Base-by-base conservation (phyloP, 2,113 vertebrate species). In the Pollachius pollachius region DNA sequence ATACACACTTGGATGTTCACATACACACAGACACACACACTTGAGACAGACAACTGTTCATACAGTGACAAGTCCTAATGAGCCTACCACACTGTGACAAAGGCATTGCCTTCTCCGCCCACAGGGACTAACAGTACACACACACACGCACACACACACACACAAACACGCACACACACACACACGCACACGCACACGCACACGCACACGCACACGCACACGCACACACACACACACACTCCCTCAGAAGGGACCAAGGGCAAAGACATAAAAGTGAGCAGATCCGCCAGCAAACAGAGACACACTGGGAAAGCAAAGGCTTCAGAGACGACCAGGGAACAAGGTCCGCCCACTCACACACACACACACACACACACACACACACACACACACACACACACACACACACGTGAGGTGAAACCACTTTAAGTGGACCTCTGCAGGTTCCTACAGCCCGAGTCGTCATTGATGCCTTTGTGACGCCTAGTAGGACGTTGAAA, bases 101-200 rank as follows among this genome's bases (percentile, higher is more conserved):
- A 82, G 76, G 75, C 75, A 84, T 71, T 73, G 70, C 82, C 79
- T 83, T 84, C 69, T 76, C 48, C 19, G 77, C 83, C 84, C 74
- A 18, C 75, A 57, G 83, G 83, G 86, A 88, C 78, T 52, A 65
- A 54, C 68, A 64, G 80, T 76, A 76, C 74, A 79, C 54, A 69
- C 17, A 15, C 75, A 52, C 74, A 48, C 59, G 75, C 66, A 66
- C 58, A 71, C 68, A 63, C 21, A 83, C 74, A 37, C 73, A 54
- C 76, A 77, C 69, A 1, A 56, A 64, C 74, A 6, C 37, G 5
- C 12, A 48, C 41, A 48, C 41, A 48, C 12, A 48, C 41, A 48
- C 41, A 48, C 41, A 48, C 41, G 3, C 52, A 52, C 52, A 52
- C 52, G 0, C 52, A 52, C 52, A 1, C 52, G 2, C 48, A 52